These are phyloP conservation scores for Eulemur rubriventer DNA, from an alignment of 2,797 vertebrate genomes.

Conservation along the genomic window DNA sequence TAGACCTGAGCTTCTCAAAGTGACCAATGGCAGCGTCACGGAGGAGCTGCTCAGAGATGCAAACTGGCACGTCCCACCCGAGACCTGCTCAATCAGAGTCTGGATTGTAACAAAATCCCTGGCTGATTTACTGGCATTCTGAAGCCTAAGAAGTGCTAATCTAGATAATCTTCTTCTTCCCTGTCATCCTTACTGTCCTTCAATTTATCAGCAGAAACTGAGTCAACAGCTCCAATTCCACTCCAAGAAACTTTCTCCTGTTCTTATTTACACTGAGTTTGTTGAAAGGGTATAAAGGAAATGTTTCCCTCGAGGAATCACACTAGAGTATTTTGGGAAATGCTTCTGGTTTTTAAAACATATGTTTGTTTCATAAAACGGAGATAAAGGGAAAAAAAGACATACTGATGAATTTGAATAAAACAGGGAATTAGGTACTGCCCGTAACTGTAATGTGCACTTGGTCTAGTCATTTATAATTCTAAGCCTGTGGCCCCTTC, in stretches of 20 bases:
- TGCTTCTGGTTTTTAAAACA: neutral
- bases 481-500: neutral
- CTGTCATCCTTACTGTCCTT: too few relatives aligned
- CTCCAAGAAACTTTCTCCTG: neutral
- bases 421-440: neutral
- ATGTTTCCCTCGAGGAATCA: neutral
- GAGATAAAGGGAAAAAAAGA: neutral
- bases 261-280: neutral
- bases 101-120: neutral
- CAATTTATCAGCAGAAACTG: neutral
- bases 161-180: neutral
- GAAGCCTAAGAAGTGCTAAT: neutral
- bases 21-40: too few relatives aligned
- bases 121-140: too few relatives aligned
- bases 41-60: neutral
- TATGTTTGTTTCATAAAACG: neutral
- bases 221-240: neutral
- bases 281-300: neutral
- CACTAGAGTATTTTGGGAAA: neutral
- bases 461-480: neutral
- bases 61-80: neutral
- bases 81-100: neutral
- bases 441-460: neutral
- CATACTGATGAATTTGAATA: neutral
- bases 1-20: neutral